Percentiles rank a stretch among this genome's conserved stretches.
phyloP scores from a whole-genome alignment of 2,113 vertebrate genomes.

The pig (Sus scrofa) region T2T-Sscrofa CM000819.6:116026501-116027000 shows the following conservation, averaged over 20 bases:
- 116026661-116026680: background rate
- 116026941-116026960: background rate
- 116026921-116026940: background rate
- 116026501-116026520: constrained; percentile 75
- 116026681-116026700: background rate
- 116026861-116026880: rapidly evolving
- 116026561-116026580: constrained; percentile 83
- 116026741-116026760: background rate
- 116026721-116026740: background rate
- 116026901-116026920: too few species aligned
- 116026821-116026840: background rate
- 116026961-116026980: background rate
- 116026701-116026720: background rate
- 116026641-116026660: background rate
- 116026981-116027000: background rate
- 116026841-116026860: background rate
- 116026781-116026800: background rate
- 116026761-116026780: background rate
- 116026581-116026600: constrained; percentile 81
- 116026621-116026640: constrained; percentile 59
- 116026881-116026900: too few species aligned
- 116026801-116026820: background rate
- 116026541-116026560: constrained; percentile 83
- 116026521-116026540: constrained; percentile 78
- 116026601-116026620: constrained; percentile 79